phyloP scores from a whole-genome alignment of 2,113 vertebrate genomes.

The Hemichromis elongatus region DNA sequence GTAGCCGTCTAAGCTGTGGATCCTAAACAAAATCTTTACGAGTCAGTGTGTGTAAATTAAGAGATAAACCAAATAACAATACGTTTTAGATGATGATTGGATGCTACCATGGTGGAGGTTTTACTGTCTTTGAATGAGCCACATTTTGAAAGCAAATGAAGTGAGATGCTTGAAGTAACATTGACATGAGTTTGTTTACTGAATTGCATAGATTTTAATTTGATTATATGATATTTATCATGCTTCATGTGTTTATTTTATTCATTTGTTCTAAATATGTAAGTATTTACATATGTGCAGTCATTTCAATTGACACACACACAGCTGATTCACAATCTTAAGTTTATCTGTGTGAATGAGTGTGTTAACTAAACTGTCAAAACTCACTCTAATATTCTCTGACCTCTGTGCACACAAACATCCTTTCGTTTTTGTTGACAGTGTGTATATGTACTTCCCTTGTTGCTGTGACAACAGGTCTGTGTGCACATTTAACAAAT shows the following conservation, averaged over 20 bases:
- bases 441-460: neutral
- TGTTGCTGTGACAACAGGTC: slow-evolving; percentile 7
- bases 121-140: neutral
- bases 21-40: neutral
- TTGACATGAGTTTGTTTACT: neutral
- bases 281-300: neutral
- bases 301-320: neutral
- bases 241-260: neutral
- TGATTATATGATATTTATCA: neutral
- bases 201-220: neutral
- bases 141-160: neutral
- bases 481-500: neutral
- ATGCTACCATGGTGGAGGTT: neutral
- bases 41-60: neutral
- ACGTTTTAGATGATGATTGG: neutral
- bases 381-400: neutral
- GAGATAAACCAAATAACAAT: neutral
- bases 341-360: neutral
- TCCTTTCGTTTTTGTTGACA: neutral
- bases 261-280: neutral
- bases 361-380: slow-evolving; percentile 18
- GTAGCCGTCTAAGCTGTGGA: neutral
- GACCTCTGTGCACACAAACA: neutral
- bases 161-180: neutral
- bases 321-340: neutral